phyloP scores from a whole-genome alignment of 2,113 vertebrate species.

The Zosterops borbonicus region DNA sequence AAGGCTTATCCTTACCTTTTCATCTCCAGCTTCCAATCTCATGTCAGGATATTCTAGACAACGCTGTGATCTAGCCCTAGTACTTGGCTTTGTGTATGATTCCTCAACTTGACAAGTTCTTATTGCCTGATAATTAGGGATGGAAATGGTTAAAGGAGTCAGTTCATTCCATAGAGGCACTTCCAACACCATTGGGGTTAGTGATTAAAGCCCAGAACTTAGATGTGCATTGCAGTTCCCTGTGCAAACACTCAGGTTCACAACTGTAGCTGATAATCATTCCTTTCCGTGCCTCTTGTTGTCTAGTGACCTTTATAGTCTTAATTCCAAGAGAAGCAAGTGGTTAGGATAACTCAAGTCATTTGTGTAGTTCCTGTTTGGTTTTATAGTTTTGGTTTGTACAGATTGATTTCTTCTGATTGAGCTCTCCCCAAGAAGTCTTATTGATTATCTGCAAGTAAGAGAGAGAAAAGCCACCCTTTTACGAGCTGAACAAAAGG shows the following conservation, averaged over 20 bases:
- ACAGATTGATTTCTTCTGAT: neutral
- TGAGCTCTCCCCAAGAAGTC: neutral
- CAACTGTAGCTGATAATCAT: neutral
- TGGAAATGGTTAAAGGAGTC: neutral
- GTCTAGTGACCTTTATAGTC: neutral
- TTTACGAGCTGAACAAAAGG: neutral
- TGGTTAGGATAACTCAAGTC: neutral
- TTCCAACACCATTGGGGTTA: fast-evolving
- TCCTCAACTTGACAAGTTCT: neutral
- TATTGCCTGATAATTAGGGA: neutral
- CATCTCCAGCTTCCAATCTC: neutral
- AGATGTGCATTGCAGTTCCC: neutral
- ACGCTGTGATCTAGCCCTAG: fast-evolving
- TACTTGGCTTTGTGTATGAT: neutral
- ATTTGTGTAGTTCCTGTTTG: neutral
- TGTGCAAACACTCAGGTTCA: fast-evolving
- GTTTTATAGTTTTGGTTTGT: neutral
- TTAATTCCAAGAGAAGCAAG: neutral
- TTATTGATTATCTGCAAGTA: neutral
- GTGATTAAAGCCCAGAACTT: neutral
- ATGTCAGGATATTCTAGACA: neutral
- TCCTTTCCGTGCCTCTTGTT: neutral
- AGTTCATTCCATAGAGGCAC: neutral
- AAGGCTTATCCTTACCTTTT: neutral
- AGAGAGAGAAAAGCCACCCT: neutral